phyloP scores from a whole-genome alignment of 2,797 vertebrate species.

The Cynopterus sphinx region DNA sequence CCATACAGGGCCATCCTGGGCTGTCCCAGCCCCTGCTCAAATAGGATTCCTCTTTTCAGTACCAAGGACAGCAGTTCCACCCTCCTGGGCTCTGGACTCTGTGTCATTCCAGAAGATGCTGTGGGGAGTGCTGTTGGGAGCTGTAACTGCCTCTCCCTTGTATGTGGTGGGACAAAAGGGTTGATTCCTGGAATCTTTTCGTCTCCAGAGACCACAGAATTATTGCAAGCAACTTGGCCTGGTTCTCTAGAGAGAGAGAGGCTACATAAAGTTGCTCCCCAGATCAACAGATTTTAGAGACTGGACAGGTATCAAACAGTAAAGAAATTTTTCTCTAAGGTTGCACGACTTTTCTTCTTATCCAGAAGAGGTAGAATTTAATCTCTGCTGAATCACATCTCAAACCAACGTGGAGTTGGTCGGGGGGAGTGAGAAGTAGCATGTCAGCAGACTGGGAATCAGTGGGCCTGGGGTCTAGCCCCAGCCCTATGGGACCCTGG shows the following conservation, averaged over 20 bases:
- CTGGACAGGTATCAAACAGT: background rate
- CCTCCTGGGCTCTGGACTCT: background rate
- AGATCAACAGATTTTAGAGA: background rate
- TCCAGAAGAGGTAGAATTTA: background rate
- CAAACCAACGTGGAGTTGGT: background rate
- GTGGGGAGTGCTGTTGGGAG: background rate
- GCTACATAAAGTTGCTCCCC: constrained; percentile 12
- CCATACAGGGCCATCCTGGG: background rate
- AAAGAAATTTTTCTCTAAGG: constrained; percentile 20
- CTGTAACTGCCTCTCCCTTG: background rate
- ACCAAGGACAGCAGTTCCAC: constrained; percentile 63
- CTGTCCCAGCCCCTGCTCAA: background rate
- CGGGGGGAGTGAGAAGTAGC: background rate
- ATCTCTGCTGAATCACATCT: constrained; percentile 26
- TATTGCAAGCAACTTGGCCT: background rate
- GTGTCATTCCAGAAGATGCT: background rate
- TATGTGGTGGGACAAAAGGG: background rate
- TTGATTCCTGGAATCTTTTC: background rate
- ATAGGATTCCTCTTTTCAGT: constrained; percentile 32
- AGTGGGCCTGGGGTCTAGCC: background rate
- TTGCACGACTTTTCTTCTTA: background rate
- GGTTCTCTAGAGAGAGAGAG: constrained; percentile 20
- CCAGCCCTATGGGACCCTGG: background rate
- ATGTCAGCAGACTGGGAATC: background rate
- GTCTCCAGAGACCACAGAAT: background rate